A percentile compares a stretch with the other conserved stretches of the same genome.
These are phyloP conservation scores for Colletes gigas DNA, from an alignment of 1,140 invertebrate species.

Conservation along the genomic window DNA sequence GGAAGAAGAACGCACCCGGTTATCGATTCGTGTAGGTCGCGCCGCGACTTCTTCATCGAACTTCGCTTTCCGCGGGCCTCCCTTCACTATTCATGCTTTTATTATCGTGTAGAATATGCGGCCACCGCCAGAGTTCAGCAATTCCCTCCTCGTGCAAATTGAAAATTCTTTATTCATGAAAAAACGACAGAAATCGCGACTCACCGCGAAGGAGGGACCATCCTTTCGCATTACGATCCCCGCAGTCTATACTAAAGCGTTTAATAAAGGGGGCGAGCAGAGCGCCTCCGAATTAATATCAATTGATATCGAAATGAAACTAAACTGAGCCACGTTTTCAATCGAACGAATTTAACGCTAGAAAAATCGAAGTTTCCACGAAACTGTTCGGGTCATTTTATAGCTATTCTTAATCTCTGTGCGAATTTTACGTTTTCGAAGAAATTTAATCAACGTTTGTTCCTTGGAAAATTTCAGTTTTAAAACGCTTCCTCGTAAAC, in stretches of 20 bases:
- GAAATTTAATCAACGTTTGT: too few species aligned
- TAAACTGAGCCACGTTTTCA: background rate
- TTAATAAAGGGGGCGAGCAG: background rate
- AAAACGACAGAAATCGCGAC: slow-evolving; percentile 14
- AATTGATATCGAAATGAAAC: background rate
- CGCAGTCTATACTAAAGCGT: slow-evolving; percentile 1
- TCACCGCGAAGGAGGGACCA: too few species aligned
- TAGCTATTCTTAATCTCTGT: too few species aligned
- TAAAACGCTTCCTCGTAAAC: too few species aligned
- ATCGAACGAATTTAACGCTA: too few species aligned
- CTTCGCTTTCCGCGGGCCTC: background rate
- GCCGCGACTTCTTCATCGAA: slow-evolving; percentile 18
- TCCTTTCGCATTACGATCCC: background rate
- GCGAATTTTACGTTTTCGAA: too few species aligned
- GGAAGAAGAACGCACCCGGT: slow-evolving; percentile 20
- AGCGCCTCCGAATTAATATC: background rate
- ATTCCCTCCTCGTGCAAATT: slow-evolving; percentile 22
- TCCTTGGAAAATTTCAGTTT: too few species aligned
- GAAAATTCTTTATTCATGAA: slow-evolving; percentile 52
- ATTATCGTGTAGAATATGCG: slow-evolving; percentile 35
- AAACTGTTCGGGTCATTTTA: too few species aligned
- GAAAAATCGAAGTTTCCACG: too few species aligned
- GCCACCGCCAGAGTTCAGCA: background rate
- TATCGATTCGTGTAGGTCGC: slow-evolving; percentile 32
- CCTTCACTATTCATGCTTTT: slow-evolving; percentile 30